Base-by-base conservation (phyloP, 1,140 invertebrate species). In the Drosophila parvula region DNA sequence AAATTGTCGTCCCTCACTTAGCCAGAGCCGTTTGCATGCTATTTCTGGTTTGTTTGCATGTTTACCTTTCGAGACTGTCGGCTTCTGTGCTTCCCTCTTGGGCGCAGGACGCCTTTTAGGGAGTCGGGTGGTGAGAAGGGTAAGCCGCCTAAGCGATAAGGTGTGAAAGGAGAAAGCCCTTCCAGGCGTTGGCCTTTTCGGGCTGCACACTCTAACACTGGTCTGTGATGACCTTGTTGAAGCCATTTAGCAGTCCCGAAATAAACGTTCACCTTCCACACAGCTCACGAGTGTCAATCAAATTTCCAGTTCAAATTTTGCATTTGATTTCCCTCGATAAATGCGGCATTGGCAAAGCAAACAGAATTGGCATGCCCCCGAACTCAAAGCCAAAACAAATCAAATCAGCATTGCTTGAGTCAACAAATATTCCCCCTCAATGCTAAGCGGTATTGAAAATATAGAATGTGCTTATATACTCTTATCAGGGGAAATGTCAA, bases 231-330 rank as follows among this genome's bases (percentile, higher is more conserved):
- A 28, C 64, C 64, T 68, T 16, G 64, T 41, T 64, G 61, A 30
- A 36, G n/a, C 47, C 65, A 48, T 41, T 58, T 58, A 2, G 10
- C 32, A 36, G 22, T 41, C 55, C 68, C 27, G 45, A 62, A 81
- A 85, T 77, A 60, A 74, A 60, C 65, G 43, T 50, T 75, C 45
- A 28, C 41, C 45, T 43, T 45, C 48, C 79, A 73, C 73, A 76
- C 73, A 76, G 70, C 62, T 78, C 44, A 47, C 36, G 32, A 36
- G 36, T 79, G 83, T 69, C 82, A 86, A 88, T 86, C 82, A 88
- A 63, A 53, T 62, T 68, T 68, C 47, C 62, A 59, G 57, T 68
- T 69, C 60, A 63, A 78, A 76, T 84, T 76, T 57, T 57, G 69
- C 64, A 86, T 86, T 64, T 58, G 76, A 83, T 82, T 84, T 83